These are phyloP conservation scores for Sylvilagus bachmani DNA, from an alignment of 2,113 vertebrate genomes.

Conservation along the genomic window DNA sequence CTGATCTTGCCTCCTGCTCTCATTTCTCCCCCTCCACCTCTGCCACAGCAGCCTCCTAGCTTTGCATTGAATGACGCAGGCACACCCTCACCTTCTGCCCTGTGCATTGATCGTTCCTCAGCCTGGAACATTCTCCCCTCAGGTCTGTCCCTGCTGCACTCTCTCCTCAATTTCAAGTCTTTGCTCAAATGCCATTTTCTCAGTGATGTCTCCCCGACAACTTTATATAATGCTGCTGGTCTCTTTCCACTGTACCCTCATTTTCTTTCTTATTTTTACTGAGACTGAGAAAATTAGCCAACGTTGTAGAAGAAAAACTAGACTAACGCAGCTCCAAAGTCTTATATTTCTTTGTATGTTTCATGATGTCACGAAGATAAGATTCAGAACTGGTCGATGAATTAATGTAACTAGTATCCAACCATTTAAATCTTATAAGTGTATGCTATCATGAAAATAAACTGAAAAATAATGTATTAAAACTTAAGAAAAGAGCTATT, in stretches of 20 bases:
- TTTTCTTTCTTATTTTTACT: background rate
- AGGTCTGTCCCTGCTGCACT: background rate
- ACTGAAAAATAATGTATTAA: slow-evolving; percentile 26
- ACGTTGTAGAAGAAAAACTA: background rate
- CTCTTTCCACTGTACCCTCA: background rate
- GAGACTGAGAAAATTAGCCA: background rate
- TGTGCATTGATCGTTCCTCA: background rate
- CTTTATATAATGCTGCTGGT: background rate
- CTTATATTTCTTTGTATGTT: slow-evolving; percentile 9
- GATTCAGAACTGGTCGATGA: background rate
- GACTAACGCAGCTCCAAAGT: background rate
- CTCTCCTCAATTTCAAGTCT: background rate
- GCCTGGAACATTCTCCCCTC: background rate
- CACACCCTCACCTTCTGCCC: background rate
- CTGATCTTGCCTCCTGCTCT: background rate
- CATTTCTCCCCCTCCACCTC: no score
- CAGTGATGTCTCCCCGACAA: rapidly evolving
- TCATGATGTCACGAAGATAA: background rate
- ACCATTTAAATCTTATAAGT: background rate
- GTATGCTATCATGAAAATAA: background rate
- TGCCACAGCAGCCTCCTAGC: background rate
- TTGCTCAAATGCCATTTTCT: background rate
- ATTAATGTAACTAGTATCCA: background rate
- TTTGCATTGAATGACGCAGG: background rate
- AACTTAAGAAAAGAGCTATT: background rate